Evolutionary conservation across 1,140 invertebrate species (phyloP), one percentile per base, ranked within the genome.

Genomic region (Neodiprion pinetum): DNA sequence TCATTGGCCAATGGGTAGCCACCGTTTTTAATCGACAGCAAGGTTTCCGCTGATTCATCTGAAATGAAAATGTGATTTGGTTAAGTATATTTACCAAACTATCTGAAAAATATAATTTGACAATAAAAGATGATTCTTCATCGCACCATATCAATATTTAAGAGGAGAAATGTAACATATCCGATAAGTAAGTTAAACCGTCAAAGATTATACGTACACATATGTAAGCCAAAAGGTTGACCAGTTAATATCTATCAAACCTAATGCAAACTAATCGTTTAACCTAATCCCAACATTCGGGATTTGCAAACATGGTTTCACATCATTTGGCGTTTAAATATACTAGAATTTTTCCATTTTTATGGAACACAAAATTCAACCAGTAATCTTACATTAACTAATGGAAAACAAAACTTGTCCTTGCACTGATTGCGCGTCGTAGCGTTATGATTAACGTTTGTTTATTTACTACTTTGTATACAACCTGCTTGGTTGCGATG

Each of bases 1-100:
- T 86, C 82, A 67, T 89, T 86, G 7, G 86, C 78, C 0, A 82
- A 82, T 74, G 88, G 87, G 79, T 88, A 89, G 10, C 85, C 85
- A 68, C 89, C 90, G 84, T 90, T 91, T 82, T 91, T 91, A 76
- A 91, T 89, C 66, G 90, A 89, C 72, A 91, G 80, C 23, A 90
- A 79, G 71, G 88, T 86, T 73, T 88, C 89, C 47, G 88, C 90
- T 74, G 89, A 89, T 84, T 90, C 88, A 86, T 81, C 89, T 90
- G 71, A 67, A 81, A 82, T 40, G 28, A 40, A 40, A 40, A 40
- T 40, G 28, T 5, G 5, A 40, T 40, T 82, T 71, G 28, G 74
- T 23, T 12, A 49, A 75, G 12, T 67, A 66, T 77, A 67, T 80
- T 80, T 78, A 72, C 78, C 76, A 49, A n/a, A 74, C 80, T 83